phyloP scores from a whole-genome alignment of 1,140 invertebrate genomes.

The Euura saliciscinereae region DNA sequence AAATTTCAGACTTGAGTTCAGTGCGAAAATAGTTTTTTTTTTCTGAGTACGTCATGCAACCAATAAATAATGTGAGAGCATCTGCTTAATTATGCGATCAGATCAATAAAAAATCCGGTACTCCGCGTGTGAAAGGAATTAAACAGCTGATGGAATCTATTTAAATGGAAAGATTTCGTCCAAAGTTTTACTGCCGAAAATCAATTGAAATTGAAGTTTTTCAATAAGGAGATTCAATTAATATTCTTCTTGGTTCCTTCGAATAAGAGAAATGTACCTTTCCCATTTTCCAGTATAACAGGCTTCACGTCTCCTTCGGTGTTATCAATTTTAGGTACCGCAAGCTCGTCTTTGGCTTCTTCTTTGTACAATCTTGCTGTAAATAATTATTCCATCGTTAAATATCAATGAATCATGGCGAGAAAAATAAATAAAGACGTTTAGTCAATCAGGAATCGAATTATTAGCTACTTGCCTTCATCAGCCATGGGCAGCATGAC shows the following conservation, averaged over 20 bases:
- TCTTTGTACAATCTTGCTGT: constrained; percentile 1
- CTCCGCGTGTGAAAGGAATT: too few relatives aligned
- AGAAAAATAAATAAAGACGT: too few relatives aligned
- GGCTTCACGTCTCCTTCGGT: constrained; percentile 35
- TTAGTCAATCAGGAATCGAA: too few relatives aligned
- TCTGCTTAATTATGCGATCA: too few relatives aligned
- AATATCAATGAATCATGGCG: too few relatives aligned
- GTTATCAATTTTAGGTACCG: neutral
- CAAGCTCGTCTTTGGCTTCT: neutral
- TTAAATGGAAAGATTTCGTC: neutral
- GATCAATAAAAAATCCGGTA: too few relatives aligned
- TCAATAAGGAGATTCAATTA: too few relatives aligned
- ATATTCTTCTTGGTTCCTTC: too few relatives aligned
- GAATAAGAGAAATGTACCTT: constrained; percentile 29
- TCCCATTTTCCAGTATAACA: constrained; percentile 43
- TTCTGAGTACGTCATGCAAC: too few relatives aligned
- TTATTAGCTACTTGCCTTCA: constrained; percentile 30
- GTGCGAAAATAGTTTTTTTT: too few relatives aligned
- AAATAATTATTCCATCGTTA: neutral
- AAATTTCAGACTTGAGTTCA: too few relatives aligned
- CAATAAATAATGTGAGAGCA: too few relatives aligned
- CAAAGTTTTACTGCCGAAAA: neutral
- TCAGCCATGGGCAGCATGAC: constrained; percentile 42
- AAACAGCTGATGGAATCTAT: neutral
- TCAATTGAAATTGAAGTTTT: neutral